Percentiles rank a stretch among this genome's conserved stretches.
Conservation (phyloP, 1,140 invertebrate genomes). For the Ericerus pela region DNA sequence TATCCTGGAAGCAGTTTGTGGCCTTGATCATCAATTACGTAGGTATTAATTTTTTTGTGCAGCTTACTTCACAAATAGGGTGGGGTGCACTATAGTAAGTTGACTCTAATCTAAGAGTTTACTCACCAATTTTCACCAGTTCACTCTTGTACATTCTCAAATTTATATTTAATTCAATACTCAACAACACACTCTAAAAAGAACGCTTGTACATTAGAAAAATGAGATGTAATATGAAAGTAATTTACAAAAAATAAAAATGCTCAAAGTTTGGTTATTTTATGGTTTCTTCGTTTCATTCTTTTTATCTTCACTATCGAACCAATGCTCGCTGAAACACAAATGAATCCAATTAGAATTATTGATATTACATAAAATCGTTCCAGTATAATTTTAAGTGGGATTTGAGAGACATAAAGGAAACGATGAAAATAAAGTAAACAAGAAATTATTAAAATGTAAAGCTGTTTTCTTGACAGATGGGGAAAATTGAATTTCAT, state of each 20-base stretch:
- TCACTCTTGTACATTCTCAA: neutral
- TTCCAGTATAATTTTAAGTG: too few relatives aligned
- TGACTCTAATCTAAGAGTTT: too few relatives aligned
- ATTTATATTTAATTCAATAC: neutral
- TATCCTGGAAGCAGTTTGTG: too few relatives aligned
- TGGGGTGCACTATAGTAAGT: too few relatives aligned
- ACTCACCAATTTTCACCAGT: neutral
- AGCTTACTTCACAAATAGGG: too few relatives aligned
- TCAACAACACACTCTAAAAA: neutral
- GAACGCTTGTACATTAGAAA: too few relatives aligned
- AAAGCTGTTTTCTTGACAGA: neutral
- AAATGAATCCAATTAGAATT: too few relatives aligned
- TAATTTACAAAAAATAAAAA: conserved; percentile 11
- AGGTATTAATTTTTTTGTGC: too few relatives aligned
- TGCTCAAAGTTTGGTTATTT: conserved; percentile 9
- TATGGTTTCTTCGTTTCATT: conserved; percentile 13
- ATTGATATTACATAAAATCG: too few relatives aligned
- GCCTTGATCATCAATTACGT: too few relatives aligned
- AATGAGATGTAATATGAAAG: conserved; percentile 10
- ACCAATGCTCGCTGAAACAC: conserved; percentile 53
- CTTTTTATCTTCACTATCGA: conserved; percentile 35
- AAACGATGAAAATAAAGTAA: neutral
- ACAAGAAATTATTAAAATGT: neutral
- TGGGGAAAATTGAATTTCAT: too few relatives aligned
- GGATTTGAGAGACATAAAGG: neutral